These are phyloP conservation scores for Heliconius congener DNA, from an alignment of 1,140 invertebrate species.

Conservation along the genomic window DNA sequence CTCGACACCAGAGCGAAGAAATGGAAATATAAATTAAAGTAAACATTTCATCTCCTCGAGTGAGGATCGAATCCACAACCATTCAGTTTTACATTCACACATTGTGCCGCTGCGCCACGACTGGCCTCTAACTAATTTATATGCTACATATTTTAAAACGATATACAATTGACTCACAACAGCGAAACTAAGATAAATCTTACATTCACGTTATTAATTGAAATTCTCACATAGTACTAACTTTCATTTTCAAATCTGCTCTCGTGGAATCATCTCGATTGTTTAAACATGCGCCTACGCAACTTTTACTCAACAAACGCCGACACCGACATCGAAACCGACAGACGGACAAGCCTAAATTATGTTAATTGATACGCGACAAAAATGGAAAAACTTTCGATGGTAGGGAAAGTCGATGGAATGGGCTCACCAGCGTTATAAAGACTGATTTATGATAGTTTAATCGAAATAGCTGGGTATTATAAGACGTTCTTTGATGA, in stretches of 20 bases:
- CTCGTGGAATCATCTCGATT: background rate
- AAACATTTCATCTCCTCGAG: too few species aligned
- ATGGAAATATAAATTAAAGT: too few species aligned
- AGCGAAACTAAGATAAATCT: background rate
- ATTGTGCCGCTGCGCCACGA: too few species aligned
- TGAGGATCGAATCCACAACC: too few species aligned
- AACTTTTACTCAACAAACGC: conserved; percentile 20
- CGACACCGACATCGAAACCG: background rate
- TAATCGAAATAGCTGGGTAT: background rate
- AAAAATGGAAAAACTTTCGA: conserved; percentile 45
- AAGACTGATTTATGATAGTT: background rate
- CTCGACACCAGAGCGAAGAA: too few species aligned
- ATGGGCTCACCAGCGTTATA: conserved; percentile 14
- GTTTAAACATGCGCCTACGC: conserved; percentile 12
- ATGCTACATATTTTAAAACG: background rate
- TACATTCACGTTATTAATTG: background rate
- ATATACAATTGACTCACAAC: background rate
- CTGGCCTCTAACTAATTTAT: too few species aligned
- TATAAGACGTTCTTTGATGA: background rate
- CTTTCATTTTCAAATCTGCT: conserved; percentile 15
- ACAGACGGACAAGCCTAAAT: conserved; percentile 30
- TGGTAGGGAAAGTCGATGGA: conserved; percentile 37
- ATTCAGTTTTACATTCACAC: too few species aligned
- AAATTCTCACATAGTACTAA: conserved; percentile 9
- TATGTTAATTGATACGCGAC: conserved; percentile 45